Conservation (phyloP, 2,888 invertebrate species). For the Neoaliturus tenellus region DNA sequence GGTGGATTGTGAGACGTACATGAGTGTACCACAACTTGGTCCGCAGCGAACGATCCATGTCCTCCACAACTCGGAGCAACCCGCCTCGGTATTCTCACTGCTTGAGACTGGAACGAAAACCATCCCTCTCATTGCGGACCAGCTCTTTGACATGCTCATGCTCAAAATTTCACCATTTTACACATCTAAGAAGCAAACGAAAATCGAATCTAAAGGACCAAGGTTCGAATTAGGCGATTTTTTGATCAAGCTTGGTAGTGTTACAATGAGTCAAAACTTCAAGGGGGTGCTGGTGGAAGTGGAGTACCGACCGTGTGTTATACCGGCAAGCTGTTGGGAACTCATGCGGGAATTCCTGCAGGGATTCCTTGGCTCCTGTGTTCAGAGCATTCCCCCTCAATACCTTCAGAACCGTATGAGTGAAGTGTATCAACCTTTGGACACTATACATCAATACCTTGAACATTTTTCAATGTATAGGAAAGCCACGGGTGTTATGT, state of each 20-base stretch:
- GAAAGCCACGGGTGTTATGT: conserved; percentile 75
- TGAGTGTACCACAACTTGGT: conserved; percentile 85
- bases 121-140: conserved; percentile 93
- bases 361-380: conserved; percentile 88
- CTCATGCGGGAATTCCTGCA: conserved; percentile 94
- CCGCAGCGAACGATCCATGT: conserved; percentile 91
- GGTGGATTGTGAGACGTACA: conserved; percentile 97
- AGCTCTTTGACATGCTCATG: conserved; percentile 93
- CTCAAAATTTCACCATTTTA: conserved; percentile 92
- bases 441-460: conserved; percentile 95
- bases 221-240: conserved; percentile 94
- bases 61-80: conserved; percentile 97
- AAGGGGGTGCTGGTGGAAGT: conserved; percentile 96
- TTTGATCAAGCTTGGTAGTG: conserved; percentile 94
- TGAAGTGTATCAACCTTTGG: conserved; percentile 91
- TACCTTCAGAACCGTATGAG: conserved; percentile 85
- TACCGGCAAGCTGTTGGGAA: conserved; percentile 93
- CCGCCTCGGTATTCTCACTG: conserved; percentile 95
- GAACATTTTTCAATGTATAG: conserved; percentile 95
- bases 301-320: conserved; percentile 94
- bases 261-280: conserved; percentile 94
- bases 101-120: conserved; percentile 91
- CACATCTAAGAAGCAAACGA: conserved; percentile 91
- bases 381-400: conserved; percentile 84
- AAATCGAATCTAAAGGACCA: conserved; percentile 92